Evolutionary conservation across 2,888 invertebrate species (phyloP).

Genomic region (Drosophila villosipedis): DNA sequence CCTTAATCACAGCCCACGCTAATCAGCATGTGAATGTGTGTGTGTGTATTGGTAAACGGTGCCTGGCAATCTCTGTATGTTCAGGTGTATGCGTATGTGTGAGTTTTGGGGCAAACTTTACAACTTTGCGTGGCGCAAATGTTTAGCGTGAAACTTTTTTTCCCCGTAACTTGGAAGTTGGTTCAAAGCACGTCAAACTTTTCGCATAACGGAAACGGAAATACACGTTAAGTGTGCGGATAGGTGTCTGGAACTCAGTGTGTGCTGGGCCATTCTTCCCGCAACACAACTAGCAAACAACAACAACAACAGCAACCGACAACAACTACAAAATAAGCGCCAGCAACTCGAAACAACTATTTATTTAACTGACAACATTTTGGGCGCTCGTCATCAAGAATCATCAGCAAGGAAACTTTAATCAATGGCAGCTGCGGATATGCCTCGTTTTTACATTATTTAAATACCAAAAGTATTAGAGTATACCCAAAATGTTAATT

Average conservation of each 20-base stretch:
- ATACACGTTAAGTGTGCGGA: constrained; percentile 76
- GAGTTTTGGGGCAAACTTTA: constrained; percentile 64
- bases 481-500: background rate
- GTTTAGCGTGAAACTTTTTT: constrained; percentile 73
- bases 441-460: constrained; percentile 24
- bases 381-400: constrained; percentile 52
- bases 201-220: constrained; percentile 81
- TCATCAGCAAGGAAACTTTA: constrained; percentile 60
- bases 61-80: constrained; percentile 44
- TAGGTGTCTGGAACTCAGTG: constrained; percentile 56
- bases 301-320: constrained; percentile 11
- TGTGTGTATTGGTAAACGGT: constrained; percentile 23
- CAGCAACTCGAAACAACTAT: constrained; percentile 64
- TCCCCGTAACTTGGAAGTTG: constrained; percentile 51
- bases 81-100: constrained; percentile 20
- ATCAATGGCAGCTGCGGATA: constrained; percentile 62
- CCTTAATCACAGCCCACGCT: constrained; percentile 61
- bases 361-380: constrained; percentile 69
- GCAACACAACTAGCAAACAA: constrained; percentile 44
- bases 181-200: constrained; percentile 63
- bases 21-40: constrained; percentile 63
- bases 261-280: constrained; percentile 36
- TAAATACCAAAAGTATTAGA: constrained; percentile 3
- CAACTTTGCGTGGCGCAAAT: constrained; percentile 72
- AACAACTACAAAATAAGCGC: constrained; percentile 19